Percentiles rank a stretch among this genome's conserved stretches.
Evolutionary conservation across 2,797 vertebrate species (phyloP).

Genomic region (Arctocebus calabarensis): DNA sequence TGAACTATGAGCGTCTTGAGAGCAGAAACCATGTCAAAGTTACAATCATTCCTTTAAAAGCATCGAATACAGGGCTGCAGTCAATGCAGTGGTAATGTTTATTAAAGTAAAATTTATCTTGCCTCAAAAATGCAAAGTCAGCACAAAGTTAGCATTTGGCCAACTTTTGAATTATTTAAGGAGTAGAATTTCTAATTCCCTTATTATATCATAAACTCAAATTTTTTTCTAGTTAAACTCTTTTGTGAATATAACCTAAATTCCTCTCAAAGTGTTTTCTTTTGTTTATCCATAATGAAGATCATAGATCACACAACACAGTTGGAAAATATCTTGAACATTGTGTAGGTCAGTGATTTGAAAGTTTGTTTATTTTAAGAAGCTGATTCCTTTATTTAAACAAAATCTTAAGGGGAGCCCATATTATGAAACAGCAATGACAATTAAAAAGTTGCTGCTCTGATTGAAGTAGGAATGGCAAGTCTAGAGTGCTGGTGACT

Average conservation of each 20-base stretch:
- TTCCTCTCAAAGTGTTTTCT: conserved; percentile 27
- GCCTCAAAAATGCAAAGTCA: background rate
- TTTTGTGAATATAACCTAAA: conserved; percentile 13
- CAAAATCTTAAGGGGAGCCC: background rate
- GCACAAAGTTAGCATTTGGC: background rate
- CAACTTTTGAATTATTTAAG: conserved; percentile 34
- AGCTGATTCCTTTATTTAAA: conserved; percentile 2
- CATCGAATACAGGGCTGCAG: background rate
- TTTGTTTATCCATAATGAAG: conserved; percentile 48
- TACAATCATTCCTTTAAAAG: background rate
- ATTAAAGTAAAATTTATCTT: background rate
- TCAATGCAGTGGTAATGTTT: background rate
- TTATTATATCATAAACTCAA: background rate
- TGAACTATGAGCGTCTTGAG: background rate
- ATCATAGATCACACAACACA: conserved; percentile 3
- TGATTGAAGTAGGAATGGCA: background rate
- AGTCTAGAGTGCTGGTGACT: background rate
- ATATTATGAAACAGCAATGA: background rate
- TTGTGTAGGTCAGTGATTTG: conserved; percentile 28
- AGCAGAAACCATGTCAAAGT: background rate
- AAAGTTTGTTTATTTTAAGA: conserved; percentile 35
- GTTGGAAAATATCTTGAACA: background rate
- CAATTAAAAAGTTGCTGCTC: background rate
- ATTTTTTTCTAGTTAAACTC: background rate
- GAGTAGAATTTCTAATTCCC: background rate